phyloP scores from a whole-genome alignment of 2,888 invertebrate species.

The Andrena chrysosceles region DNA sequence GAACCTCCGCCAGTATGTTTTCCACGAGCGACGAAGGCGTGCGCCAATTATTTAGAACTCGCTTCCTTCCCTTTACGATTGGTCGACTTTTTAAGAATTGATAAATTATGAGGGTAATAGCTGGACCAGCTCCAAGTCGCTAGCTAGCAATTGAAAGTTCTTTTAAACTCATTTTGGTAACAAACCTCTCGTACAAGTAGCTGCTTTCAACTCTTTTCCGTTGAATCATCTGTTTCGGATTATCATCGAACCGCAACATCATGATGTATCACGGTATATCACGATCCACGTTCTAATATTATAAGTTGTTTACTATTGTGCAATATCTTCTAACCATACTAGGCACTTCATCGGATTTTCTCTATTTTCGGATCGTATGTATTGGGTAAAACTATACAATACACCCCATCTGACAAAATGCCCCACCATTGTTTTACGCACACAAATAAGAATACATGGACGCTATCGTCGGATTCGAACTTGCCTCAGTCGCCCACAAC shows the following conservation, averaged over 20 bases:
- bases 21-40: background rate
- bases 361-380: too few species aligned
- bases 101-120: constrained; percentile 27
- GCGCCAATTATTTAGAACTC: constrained; percentile 27
- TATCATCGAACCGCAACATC: background rate
- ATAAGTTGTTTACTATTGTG: too few species aligned
- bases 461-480: too few species aligned
- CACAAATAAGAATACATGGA: too few species aligned
- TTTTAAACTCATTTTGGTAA: constrained; percentile 31
- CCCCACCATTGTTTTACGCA: too few species aligned
- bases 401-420: too few species aligned
- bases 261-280: too few species aligned
- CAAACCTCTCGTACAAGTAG: background rate
- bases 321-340: background rate
- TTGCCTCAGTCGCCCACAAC: too few species aligned
- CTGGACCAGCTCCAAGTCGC: constrained; percentile 19
- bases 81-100: constrained; percentile 19
- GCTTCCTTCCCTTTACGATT: constrained; percentile 2
- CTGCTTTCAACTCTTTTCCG: background rate
- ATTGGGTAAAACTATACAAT: too few species aligned
- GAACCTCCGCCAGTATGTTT: constrained; percentile 10
- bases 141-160: constrained; percentile 16
- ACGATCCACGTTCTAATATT: too few species aligned
- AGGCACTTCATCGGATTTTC: background rate
- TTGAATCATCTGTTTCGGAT: background rate